Evolutionary conservation across 2,888 invertebrate genomes (phyloP).

Genomic region (Volucella inflata): DNA sequence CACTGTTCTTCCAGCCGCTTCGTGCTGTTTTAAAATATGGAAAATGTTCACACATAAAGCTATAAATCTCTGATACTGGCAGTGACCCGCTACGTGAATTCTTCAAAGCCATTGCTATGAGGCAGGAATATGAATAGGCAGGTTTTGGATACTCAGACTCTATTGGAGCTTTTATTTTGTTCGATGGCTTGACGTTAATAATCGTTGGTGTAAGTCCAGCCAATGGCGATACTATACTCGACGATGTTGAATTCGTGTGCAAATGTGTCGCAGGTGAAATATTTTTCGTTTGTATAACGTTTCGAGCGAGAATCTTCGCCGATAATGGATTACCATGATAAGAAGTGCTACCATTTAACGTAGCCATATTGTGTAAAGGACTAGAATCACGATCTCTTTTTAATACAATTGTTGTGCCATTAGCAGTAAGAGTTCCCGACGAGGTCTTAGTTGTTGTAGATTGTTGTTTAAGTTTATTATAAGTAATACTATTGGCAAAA

Average conservation of each 20-base stretch:
- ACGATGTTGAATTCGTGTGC: constrained; percentile 74
- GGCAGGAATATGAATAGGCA: constrained; percentile 98
- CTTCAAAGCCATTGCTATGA: constrained; percentile 98
- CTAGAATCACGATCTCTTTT: constrained; percentile 82
- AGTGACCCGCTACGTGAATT: constrained; percentile 97
- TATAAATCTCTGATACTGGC: constrained; percentile 99
- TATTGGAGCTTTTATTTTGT: constrained; percentile 79
- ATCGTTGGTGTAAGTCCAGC: constrained; percentile 65
- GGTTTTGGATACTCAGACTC: constrained; percentile 93
- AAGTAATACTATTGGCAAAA: constrained; percentile 83
- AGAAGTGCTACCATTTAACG: constrained; percentile 76
- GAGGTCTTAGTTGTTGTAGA: constrained; percentile 78
- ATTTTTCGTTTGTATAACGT: constrained; percentile 80
- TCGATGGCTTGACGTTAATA: constrained; percentile 79
- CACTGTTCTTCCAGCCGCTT: constrained; percentile 99
- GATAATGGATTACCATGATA: constrained; percentile 65
- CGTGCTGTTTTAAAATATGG: constrained; percentile 99
- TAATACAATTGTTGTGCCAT: constrained; percentile 79
- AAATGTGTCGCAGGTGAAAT: constrained; percentile 81
- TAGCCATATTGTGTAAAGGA: constrained; percentile 80
- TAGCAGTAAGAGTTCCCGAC: constrained; percentile 78
- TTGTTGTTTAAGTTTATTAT: constrained; percentile 83
- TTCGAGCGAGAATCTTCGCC: constrained; percentile 79
- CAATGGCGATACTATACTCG: constrained; percentile 64
- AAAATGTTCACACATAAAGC: constrained; percentile 99